A percentile compares a stretch with the other conserved stretches of the same genome.
Conservation (phyloP, 2,113 vertebrate species). For the Limnothrissa miodon region DNA sequence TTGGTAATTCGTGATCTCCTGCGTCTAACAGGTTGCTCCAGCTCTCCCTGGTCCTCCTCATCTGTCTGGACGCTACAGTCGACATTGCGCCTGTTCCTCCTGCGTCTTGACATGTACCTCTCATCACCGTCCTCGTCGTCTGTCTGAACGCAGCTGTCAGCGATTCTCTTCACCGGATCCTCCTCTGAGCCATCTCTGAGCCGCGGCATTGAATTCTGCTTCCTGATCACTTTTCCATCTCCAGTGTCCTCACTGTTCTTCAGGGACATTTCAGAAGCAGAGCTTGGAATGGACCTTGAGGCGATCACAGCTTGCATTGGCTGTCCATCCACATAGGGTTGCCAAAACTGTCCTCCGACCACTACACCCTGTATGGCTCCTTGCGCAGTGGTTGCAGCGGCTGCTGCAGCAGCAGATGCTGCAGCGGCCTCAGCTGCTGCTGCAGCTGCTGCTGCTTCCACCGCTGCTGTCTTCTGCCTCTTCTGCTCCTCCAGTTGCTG, state of each 20-base stretch:
- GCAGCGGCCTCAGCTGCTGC: constrained; percentile 74
- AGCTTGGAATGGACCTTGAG: constrained; percentile 87
- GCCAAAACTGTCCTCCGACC: constrained; percentile 82
- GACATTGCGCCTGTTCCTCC: constrained; percentile 82
- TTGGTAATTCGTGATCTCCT: constrained; percentile 84
- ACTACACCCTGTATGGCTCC: constrained; percentile 79
- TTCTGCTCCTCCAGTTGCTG: constrained; percentile 97
- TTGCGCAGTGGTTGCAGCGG: constrained; percentile 84
- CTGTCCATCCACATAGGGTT: constrained; percentile 68
- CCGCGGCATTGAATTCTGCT: constrained; percentile 95
- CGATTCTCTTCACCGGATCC: constrained; percentile 80
- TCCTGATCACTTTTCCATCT: constrained; percentile 84
- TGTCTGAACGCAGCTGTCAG: constrained; percentile 93
- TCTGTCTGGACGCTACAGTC: constrained; percentile 97
- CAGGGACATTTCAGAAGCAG: constrained; percentile 92
- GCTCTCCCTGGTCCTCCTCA: constrained; percentile 90
- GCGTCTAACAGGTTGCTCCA: constrained; percentile 93
- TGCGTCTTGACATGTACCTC: constrained; percentile 84
- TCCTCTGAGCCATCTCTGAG: constrained; percentile 84
- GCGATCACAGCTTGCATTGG: constrained; percentile 71
- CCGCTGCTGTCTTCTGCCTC: constrained; percentile 84
- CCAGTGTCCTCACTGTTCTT: constrained; percentile 82
- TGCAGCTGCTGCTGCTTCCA: constrained; percentile 80
- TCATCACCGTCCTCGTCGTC: constrained; percentile 95
- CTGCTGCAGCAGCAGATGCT: constrained; percentile 65